Evolutionary conservation across 2,113 vertebrate genomes (phyloP).

Genomic region (Micromys minutus): DNA sequence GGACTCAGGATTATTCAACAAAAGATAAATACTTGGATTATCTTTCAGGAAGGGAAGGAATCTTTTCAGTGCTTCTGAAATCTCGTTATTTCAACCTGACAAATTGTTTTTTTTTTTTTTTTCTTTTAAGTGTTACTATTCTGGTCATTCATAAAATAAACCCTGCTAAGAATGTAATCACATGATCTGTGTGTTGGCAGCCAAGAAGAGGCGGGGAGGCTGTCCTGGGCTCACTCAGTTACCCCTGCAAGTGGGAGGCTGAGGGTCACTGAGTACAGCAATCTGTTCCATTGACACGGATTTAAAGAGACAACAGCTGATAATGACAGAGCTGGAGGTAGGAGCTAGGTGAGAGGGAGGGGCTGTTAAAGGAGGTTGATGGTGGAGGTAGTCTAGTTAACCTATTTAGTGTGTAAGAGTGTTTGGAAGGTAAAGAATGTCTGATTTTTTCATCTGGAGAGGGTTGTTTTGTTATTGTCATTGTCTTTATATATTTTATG

Average conservation of each 20-base stretch:
- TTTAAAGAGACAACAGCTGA: neutral
- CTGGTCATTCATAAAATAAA: conserved; percentile 4
- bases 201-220: neutral
- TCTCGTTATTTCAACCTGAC: neutral
- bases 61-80: neutral
- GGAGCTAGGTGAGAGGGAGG: neutral
- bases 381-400: neutral
- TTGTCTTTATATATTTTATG: neutral
- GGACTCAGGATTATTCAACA: neutral
- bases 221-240: neutral
- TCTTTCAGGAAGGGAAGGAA: neutral
- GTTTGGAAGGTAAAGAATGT: neutral
- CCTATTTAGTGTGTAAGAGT: neutral
- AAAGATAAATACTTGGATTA: conserved; percentile 5
- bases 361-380: neutral
- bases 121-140: neutral
- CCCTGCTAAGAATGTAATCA: neutral
- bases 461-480: neutral
- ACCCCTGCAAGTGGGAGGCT: neutral
- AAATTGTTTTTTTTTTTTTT: neutral
- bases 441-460: neutral
- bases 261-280: neutral
- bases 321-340: neutral
- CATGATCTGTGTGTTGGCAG: neutral
- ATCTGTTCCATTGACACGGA: neutral